Percentiles rank a stretch among this genome's conserved stretches.
Evolutionary conservation across 2,113 vertebrate genomes (phyloP).

Genomic region (Tachysurus vachellii): DNA sequence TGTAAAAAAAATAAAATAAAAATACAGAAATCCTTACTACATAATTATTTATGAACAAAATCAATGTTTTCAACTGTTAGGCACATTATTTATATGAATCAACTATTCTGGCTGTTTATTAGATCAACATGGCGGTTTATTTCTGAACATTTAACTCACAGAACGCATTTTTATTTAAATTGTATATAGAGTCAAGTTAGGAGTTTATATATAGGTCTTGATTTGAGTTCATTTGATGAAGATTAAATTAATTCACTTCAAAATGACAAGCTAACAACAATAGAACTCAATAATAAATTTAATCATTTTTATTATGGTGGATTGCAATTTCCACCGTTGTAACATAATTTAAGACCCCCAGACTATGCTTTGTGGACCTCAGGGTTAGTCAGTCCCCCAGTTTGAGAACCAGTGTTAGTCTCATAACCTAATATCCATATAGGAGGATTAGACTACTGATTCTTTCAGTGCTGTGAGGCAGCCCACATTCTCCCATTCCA

Average conservation of each 20-base stretch:
- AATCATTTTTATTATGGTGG: not conserved
- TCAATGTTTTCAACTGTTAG: not conserved
- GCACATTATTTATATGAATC: not conserved
- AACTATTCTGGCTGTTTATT: not conserved
- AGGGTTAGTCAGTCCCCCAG: not conserved
- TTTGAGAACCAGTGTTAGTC: not conserved
- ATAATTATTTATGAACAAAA: not conserved
- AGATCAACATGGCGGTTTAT: not conserved
- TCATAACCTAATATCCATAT: not conserved
- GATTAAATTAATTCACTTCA: not conserved
- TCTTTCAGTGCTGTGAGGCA: slow-evolving; percentile 36
- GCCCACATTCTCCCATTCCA: slow-evolving; percentile 56
- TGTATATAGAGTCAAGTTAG: not conserved
- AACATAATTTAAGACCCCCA: not conserved
- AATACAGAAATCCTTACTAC: not conserved
- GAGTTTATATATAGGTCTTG: not conserved
- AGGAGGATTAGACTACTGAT: not conserved
- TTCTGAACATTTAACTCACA: not conserved
- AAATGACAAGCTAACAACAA: not conserved
- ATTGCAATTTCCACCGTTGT: not conserved
- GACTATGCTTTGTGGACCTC: not conserved
- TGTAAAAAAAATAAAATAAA: not conserved
- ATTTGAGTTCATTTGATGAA: not conserved
- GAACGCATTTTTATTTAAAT: not conserved
- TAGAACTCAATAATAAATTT: not conserved